Evolutionary conservation across 1,140 invertebrate species (phyloP).

Genomic region (Temnothorax nylanderi): DNA sequence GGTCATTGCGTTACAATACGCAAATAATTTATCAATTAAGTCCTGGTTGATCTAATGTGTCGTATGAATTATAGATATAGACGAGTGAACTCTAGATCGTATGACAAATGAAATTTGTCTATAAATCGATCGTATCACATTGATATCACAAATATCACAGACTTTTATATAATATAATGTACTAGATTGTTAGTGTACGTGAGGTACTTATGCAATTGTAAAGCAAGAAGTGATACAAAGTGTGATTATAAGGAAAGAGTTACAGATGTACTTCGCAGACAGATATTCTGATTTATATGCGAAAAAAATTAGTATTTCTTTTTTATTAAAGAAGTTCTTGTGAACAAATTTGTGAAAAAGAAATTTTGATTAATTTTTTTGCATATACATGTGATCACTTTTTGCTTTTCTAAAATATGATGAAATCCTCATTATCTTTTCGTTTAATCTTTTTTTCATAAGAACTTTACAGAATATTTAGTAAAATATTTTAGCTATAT

Average conservation of each 20-base stretch:
- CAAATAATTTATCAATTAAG: conserved; percentile 5
- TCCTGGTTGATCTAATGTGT: not conserved
- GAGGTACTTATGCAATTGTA: not conserved
- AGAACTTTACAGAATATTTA: not conserved
- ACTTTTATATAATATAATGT: conserved; percentile 24
- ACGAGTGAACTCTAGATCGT: not conserved
- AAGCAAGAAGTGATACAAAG: conserved; percentile 4
- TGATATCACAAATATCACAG: not conserved
- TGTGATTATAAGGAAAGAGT: not conserved
- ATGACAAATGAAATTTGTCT: too few relatives aligned
- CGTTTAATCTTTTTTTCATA: not conserved
- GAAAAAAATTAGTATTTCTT: not conserved
- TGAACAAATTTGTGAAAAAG: not conserved
- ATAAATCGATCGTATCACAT: too few relatives aligned
- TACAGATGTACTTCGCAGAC: not conserved
- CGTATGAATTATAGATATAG: not conserved
- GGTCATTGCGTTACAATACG: not conserved
- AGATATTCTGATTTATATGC: not conserved
- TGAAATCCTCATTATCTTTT: not conserved
- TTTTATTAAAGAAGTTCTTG: not conserved
- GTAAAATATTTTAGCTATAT: not conserved
- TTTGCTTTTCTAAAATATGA: not conserved
- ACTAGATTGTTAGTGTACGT: not conserved
- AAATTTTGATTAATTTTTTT: not conserved
- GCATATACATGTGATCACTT: not conserved